Evolutionary conservation across 2,888 invertebrate species (phyloP).

Genomic region (Agrypnus murinus): DNA sequence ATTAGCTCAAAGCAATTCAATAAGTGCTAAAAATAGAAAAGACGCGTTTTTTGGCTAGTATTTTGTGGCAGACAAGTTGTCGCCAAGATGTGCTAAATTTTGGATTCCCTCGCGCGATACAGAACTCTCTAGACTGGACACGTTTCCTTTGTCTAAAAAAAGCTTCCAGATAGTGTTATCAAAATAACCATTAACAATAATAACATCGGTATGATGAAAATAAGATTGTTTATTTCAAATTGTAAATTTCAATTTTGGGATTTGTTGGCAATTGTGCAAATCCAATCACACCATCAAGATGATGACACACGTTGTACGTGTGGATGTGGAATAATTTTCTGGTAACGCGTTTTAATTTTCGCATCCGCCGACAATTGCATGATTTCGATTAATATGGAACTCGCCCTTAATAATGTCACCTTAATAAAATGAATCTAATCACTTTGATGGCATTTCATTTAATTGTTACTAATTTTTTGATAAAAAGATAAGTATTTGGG

Average conservation of each 20-base stretch:
- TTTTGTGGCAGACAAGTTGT: not conserved
- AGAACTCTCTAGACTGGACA: not conserved
- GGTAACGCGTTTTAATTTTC: constrained; percentile 3
- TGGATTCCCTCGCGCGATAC: not conserved
- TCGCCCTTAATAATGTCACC: too few relatives aligned
- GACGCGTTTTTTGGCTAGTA: not conserved
- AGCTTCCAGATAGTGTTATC: not conserved
- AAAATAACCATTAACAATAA: not conserved
- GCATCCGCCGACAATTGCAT: not conserved
- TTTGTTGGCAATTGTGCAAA: constrained; percentile 1
- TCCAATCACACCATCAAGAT: not conserved
- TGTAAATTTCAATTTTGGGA: not conserved
- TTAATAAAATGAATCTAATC: too few relatives aligned
- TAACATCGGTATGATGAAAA: not conserved
- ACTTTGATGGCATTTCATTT: too few relatives aligned
- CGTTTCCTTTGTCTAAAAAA: not conserved
- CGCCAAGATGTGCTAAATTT: not conserved
- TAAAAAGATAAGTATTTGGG: too few relatives aligned
- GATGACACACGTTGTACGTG: not conserved
- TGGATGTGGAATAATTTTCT: not conserved
- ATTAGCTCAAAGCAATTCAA: not conserved
- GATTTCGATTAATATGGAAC: not conserved
- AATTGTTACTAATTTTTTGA: too few relatives aligned
- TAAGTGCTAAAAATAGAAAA: not conserved
- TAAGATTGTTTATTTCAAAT: not conserved